These are phyloP conservation scores for Thalpophila matura DNA, from an alignment of 2,888 invertebrate genomes.

Conservation along the genomic window DNA sequence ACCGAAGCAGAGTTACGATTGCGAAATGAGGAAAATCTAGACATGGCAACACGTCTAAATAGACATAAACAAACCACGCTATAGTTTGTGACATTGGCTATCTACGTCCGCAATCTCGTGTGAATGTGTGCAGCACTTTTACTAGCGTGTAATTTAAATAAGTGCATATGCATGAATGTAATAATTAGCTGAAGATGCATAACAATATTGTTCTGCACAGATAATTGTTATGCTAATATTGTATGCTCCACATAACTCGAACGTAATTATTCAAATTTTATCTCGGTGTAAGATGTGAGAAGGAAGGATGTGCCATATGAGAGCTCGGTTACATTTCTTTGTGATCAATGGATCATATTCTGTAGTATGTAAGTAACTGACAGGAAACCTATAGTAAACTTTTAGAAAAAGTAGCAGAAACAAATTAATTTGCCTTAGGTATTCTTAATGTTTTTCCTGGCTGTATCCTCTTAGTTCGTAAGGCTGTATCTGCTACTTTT, in stretches of 20 bases:
- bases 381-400: no score
- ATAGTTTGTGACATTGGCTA: background rate
- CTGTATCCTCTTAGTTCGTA: no score
- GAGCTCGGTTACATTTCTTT: background rate
- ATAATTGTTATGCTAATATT: slow-evolving; percentile 41
- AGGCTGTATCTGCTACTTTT: no score
- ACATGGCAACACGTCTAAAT: background rate
- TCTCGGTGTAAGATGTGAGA: slow-evolving; percentile 28
- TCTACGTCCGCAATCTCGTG: background rate
- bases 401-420: no score
- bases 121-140: background rate
- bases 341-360: no score
- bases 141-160: background rate
- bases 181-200: slow-evolving; percentile 13
- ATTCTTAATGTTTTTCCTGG: no score
- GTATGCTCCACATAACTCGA: slow-evolving; percentile 32
- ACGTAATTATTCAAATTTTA: slow-evolving; percentile 46
- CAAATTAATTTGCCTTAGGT: no score
- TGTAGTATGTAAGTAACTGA: no score
- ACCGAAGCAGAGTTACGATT: background rate
- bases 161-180: slow-evolving; percentile 3
- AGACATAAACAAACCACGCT: background rate
- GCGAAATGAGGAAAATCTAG: slow-evolving; percentile 32
- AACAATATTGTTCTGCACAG: slow-evolving; percentile 28
- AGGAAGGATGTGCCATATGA: slow-evolving; percentile 16